Evolutionary conservation across 1,140 invertebrate species (phyloP).

Genomic region (Lordiphosa stackelbergi): DNA sequence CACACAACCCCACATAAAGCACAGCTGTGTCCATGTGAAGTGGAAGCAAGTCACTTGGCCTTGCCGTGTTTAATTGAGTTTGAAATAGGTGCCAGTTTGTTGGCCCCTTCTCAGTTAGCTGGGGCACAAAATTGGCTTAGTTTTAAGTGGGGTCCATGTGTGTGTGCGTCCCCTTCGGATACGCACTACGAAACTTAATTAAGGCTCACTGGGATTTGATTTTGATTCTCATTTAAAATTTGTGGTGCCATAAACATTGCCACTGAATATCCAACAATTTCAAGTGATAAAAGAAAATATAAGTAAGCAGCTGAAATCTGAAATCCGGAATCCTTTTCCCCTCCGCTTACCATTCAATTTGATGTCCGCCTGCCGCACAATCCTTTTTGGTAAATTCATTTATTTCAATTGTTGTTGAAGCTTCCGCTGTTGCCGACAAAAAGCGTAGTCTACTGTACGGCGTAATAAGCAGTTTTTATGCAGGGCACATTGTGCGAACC

Average conservation of each 20-base stretch:
- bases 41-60: constrained; percentile 7
- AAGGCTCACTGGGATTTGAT: constrained; percentile 23
- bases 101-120: constrained; percentile 13
- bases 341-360: constrained; percentile 37
- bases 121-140: constrained; percentile 63
- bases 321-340: constrained; percentile 3
- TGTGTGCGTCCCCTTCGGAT: not conserved
- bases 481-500: constrained; percentile 47
- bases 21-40: constrained; percentile 32
- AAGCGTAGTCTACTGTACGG: constrained; percentile 47
- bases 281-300: not conserved
- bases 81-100: constrained; percentile 65
- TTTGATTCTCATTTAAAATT: constrained; percentile 39
- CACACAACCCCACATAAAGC: constrained; percentile 34
- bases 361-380: constrained; percentile 52
- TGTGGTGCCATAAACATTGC: constrained; percentile 25
- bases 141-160: constrained; percentile 35
- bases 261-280: constrained; percentile 23
- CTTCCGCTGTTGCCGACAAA: constrained; percentile 25
- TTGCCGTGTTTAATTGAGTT: constrained; percentile 71
- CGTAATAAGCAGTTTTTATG: constrained; percentile 73
- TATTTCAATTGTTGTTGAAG: constrained; percentile 69
- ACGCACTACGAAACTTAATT: constrained; percentile 40
- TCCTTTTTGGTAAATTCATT: constrained; percentile 70
- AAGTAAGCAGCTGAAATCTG: constrained; percentile 14